These are phyloP conservation scores for Pseudonaja textilis DNA, from an alignment of 2,113 vertebrate genomes.

Conservation along the genomic window DNA sequence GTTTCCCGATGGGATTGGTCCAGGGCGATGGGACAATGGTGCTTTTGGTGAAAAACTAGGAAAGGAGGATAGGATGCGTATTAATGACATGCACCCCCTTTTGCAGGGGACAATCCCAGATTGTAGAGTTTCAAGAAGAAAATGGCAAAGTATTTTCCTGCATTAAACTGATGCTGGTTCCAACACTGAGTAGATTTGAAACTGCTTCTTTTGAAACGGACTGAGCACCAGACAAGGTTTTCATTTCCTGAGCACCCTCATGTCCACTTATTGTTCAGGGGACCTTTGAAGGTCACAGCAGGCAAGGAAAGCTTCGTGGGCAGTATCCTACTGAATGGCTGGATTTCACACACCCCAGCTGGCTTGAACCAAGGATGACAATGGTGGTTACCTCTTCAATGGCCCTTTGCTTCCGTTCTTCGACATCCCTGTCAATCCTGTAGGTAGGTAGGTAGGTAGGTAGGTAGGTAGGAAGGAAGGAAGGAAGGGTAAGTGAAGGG, in stretches of 20 bases:
- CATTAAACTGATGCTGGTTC: too few relatives aligned
- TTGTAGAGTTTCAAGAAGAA: neutral
- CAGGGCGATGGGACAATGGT: slow-evolving; percentile 94
- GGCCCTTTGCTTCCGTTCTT: slow-evolving; percentile 92
- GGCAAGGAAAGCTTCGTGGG: neutral
- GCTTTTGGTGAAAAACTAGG: slow-evolving; percentile 94
- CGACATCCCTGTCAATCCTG: slow-evolving; percentile 88
- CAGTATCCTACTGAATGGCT: neutral
- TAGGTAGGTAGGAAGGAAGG: neutral
- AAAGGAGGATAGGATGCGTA: slow-evolving; percentile 10
- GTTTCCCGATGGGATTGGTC: slow-evolving; percentile 79
- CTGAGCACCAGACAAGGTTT: neutral
- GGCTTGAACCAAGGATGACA: neutral
- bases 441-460: neutral
- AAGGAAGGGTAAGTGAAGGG: neutral
- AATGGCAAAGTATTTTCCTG: too few relatives aligned
- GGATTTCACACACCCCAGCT: neutral
- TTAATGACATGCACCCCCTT: neutral
- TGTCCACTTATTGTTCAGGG: neutral
- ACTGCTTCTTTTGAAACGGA: neutral
- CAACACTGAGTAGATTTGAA: neutral
- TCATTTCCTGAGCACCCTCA: neutral
- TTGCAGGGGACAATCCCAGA: neutral
- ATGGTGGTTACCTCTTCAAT: slow-evolving; percentile 88
- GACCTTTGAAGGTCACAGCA: neutral